phyloP scores from a whole-genome alignment of 2,113 vertebrate genomes.

The Peromyscus leucopus region DNA sequence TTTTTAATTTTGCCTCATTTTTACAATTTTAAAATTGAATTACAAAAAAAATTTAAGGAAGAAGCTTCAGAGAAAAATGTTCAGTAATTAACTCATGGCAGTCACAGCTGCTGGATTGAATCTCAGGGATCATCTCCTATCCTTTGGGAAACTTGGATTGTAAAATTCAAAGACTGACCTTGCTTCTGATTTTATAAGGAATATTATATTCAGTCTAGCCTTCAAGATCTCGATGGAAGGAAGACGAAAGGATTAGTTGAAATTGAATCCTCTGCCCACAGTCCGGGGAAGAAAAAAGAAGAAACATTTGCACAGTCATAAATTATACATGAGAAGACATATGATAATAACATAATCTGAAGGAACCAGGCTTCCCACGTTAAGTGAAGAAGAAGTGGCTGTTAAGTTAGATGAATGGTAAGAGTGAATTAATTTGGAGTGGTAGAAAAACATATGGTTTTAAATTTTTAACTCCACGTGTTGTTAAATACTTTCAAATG shows the following conservation, averaged over 20 bases:
- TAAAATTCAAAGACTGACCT: constrained; percentile 79
- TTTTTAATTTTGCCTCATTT: constrained; percentile 47
- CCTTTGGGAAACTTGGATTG: constrained; percentile 69
- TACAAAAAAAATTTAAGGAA: not conserved
- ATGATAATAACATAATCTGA: constrained; percentile 79
- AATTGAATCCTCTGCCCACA: constrained; percentile 71
- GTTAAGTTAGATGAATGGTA: constrained; percentile 71
- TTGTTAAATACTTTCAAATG: not conserved
- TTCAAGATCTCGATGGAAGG: constrained; percentile 68
- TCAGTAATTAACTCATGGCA: constrained; percentile 69
- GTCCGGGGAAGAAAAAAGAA: constrained; percentile 62
- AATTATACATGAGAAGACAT: constrained; percentile 83
- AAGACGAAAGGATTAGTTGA: constrained; percentile 85
- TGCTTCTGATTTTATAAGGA: constrained; percentile 77
- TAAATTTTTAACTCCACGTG: not conserved
- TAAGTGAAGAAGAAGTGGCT: constrained; percentile 62
- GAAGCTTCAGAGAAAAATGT: constrained; percentile 37
- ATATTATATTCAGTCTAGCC: constrained; percentile 77
- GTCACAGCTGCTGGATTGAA: constrained; percentile 56
- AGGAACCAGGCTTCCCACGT: constrained; percentile 71
- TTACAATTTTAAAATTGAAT: not conserved
- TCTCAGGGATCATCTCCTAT: constrained; percentile 56
- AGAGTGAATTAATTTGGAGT: constrained; percentile 17
- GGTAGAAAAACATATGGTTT: not conserved
- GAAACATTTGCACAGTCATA: constrained; percentile 70